Percentiles rank a stretch among this genome's conserved stretches.
These are phyloP conservation scores for Leptestheria dahalacensis DNA, from an alignment of 1,140 invertebrate genomes.

Conservation along the genomic window DNA sequence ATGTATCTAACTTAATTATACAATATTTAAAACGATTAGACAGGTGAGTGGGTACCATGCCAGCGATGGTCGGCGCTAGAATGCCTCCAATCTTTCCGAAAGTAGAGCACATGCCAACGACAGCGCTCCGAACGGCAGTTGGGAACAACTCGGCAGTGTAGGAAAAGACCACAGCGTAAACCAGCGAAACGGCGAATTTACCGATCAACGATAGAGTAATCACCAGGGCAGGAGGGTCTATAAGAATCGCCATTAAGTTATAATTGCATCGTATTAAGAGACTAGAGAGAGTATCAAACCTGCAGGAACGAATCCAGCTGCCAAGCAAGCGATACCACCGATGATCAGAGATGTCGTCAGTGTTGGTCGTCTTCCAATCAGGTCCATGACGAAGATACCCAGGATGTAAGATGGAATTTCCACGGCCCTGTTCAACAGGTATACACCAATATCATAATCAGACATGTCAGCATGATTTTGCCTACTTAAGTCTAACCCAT, in stretches of 20 bases:
- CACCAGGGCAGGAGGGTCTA: slow-evolving; percentile 14
- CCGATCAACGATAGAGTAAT: slow-evolving; percentile 26
- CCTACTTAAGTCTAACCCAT: no score
- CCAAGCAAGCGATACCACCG: slow-evolving; percentile 7
- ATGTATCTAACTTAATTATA: neutral
- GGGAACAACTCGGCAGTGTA: slow-evolving; percentile 18
- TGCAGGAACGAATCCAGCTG: slow-evolving; percentile 6
- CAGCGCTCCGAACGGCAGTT: slow-evolving; percentile 12
- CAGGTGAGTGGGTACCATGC: neutral
- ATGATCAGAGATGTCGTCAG: slow-evolving; percentile 9
- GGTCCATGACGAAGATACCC: slow-evolving; percentile 12
- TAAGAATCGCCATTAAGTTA: neutral
- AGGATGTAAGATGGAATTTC: slow-evolving; percentile 16
- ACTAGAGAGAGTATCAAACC: neutral
- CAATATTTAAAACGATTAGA: neutral
- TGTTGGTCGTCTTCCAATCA: slow-evolving; percentile 10
- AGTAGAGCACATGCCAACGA: slow-evolving; percentile 12
- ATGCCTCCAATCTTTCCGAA: slow-evolving; percentile 10
- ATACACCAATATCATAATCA: no score
- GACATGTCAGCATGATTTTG: no score
- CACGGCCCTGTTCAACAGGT: neutral
- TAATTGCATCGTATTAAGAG: neutral
- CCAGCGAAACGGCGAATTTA: slow-evolving; percentile 30
- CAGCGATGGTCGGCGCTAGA: slow-evolving; percentile 15
- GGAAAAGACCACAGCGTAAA: slow-evolving; percentile 28